Percentiles rank a stretch among this genome's conserved stretches.
Conservation (phyloP, 2,113 vertebrate species). For the Campylorhamphus procurvoides region DNA sequence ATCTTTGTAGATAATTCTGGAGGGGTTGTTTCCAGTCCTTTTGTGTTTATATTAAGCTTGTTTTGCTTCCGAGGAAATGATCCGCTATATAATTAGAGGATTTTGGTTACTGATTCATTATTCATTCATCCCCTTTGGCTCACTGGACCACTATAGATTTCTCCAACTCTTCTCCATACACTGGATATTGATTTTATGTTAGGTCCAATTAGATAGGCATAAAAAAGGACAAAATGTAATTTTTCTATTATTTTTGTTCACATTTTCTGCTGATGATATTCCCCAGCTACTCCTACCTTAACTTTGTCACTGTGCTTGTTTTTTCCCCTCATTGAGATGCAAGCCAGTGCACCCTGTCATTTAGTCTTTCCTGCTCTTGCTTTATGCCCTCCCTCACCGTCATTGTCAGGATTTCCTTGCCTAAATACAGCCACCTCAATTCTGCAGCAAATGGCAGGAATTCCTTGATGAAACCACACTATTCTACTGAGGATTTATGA, state of each 20-base stretch:
- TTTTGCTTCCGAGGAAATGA: background rate
- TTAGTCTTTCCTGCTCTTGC: background rate
- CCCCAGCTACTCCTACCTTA: background rate
- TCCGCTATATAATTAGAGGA: background rate
- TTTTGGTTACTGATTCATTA: background rate
- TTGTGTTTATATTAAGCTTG: background rate
- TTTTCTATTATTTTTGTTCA: background rate
- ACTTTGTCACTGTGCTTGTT: background rate
- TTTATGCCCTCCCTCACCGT: background rate
- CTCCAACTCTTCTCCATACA: background rate
- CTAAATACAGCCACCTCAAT: background rate
- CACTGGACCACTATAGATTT: background rate
- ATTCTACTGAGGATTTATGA: background rate
- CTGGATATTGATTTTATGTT: background rate
- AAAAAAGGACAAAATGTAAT: background rate
- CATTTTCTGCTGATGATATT: background rate
- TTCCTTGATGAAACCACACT: background rate
- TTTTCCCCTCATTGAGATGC: background rate
- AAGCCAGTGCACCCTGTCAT: background rate
- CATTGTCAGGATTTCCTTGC: background rate
- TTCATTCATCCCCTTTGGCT: background rate
- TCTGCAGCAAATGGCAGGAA: background rate
- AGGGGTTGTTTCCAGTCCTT: background rate
- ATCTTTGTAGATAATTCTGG: background rate
- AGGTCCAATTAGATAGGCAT: background rate